Conservation (phyloP, 2,797 vertebrate genomes). For the Tenualosa ilisha region DNA sequence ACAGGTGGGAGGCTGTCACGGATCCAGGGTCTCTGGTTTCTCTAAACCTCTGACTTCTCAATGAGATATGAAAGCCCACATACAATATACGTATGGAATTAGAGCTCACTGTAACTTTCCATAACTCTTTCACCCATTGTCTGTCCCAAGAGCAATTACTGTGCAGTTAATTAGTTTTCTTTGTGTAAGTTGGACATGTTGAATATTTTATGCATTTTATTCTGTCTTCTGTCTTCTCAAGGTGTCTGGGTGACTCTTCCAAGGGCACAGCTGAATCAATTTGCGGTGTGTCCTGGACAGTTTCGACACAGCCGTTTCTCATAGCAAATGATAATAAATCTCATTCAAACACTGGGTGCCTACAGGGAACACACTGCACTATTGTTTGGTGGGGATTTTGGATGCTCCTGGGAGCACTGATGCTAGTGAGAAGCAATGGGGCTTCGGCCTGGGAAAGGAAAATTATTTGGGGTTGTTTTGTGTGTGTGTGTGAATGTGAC, state of each 20-base stretch:
- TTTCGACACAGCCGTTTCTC: conserved; percentile 1
- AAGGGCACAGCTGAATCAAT: background rate
- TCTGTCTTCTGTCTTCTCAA: background rate
- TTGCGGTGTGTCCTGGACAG: background rate
- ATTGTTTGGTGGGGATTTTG: background rate
- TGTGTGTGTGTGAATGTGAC: background rate
- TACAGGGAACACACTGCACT: background rate
- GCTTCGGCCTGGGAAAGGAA: background rate
- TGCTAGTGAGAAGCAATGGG: background rate
- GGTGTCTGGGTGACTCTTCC: background rate
- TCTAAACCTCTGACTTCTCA: background rate
- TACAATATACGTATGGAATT: too few species aligned
- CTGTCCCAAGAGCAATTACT: background rate
- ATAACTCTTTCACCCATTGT: too few species aligned
- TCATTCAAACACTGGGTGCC: background rate
- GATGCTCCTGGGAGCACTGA: background rate
- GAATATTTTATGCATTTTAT: background rate
- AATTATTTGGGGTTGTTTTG: background rate
- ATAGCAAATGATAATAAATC: conserved; percentile 14
- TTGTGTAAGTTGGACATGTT: background rate
- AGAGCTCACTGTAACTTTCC: too few species aligned
- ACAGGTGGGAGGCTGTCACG: conserved; percentile 9
- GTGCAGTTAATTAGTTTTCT: background rate
- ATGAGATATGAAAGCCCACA: background rate
- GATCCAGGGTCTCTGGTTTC: background rate